phyloP scores from a whole-genome alignment of 2,888 invertebrate species.

The Agonum fuliginosum region DNA sequence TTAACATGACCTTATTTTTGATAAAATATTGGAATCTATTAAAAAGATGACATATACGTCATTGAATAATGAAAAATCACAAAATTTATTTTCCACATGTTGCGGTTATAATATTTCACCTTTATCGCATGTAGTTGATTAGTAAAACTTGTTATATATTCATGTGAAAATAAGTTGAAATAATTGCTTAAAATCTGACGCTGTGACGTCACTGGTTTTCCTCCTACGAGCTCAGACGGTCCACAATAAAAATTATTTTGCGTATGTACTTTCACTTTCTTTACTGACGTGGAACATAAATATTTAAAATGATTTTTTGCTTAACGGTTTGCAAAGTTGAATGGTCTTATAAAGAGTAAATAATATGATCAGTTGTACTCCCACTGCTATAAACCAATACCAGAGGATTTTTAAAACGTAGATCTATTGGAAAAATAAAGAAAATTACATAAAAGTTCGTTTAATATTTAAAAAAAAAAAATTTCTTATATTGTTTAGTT shows the following conservation, averaged over 20 bases:
- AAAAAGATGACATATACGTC: background rate
- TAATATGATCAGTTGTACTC: background rate
- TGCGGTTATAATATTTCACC: background rate
- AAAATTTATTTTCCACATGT: background rate
- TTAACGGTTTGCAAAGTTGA: background rate
- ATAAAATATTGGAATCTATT: background rate
- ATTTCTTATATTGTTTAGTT: too few relatives aligned
- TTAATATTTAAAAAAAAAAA: too few relatives aligned
- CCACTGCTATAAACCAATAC: too few relatives aligned
- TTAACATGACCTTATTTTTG: background rate
- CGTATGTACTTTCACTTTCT: conserved; percentile 37
- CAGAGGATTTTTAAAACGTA: too few relatives aligned
- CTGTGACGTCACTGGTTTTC: background rate
- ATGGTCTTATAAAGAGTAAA: background rate
- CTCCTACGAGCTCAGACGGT: background rate
- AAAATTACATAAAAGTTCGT: too few relatives aligned
- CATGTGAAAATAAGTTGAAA: background rate
- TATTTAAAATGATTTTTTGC: background rate
- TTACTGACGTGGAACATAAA: conserved; percentile 22
- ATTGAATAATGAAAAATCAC: background rate
- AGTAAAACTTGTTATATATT: background rate
- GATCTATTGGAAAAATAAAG: too few relatives aligned
- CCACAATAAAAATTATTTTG: conserved; percentile 17
- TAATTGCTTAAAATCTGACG: background rate
- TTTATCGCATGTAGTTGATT: background rate